Evolutionary conservation across 23 tunicate genomes (phyloP), one percentile per base, ranked within the genome.

Genomic region (Trididemnum clinides): DNA sequence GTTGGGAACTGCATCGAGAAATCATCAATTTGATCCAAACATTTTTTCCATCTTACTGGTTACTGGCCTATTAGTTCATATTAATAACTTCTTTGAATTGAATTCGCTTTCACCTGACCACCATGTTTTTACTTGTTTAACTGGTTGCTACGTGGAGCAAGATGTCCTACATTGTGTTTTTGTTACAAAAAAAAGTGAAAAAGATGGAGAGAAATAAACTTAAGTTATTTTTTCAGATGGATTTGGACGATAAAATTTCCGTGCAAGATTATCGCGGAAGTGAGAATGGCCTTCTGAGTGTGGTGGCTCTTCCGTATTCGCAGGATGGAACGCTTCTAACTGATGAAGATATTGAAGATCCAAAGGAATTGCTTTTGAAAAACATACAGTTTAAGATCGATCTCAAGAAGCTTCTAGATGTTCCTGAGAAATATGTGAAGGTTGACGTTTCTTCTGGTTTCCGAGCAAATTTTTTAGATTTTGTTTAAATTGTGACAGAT

Each of bases 301-400:
- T 88, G 0, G 37, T 66, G 38, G 89, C 85, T 1, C n/a, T 31
- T 33, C 92, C 98, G 0, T 83, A 76, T 50, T 35, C 76, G 26
- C 36, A 76, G 19, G 39, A 72, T 5, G 98, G 98, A 25, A 35
- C 15, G 19, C 27, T 33, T 2, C 69, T 92, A 34, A 57, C 12
- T 28, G 88, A 87, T 50, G 92, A 84, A 10, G 90, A 50, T 37
- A 81, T 88, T 34, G 98, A 88, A 33, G 87, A 88, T 38, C 92
- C 98, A 0, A 28, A 57, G 21, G 87, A 88, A 64, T 78, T 93
- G 20, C 33, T 84, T 36, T 81, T 81, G 28, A 83, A 58, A 34
- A 73, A 80, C 18, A 59, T 88, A 7, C 65, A 82, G 26, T 88
- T 93, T 57, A 58, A 79, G 50, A 78, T 93, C 77, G 50, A 79